Evolutionary conservation across 2,113 vertebrate genomes (phyloP).

Genomic region (Petroica traversi): DNA sequence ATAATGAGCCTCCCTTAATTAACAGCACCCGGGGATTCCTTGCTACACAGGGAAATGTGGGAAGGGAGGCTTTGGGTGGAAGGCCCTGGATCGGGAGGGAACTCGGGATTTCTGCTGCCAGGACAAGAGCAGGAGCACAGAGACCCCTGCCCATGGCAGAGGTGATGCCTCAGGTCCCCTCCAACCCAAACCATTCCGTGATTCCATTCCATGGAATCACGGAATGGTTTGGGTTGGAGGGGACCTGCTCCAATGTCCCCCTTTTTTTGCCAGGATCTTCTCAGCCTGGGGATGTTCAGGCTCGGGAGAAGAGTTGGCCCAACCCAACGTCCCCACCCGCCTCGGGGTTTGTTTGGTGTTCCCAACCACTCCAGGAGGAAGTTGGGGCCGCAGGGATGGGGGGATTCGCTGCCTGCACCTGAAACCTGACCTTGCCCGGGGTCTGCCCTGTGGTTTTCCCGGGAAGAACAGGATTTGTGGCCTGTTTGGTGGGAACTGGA

Average conservation of each 20-base stretch:
- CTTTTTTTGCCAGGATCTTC: background rate
- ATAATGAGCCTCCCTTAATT: background rate
- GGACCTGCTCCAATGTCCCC: background rate
- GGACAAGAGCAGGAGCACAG: background rate
- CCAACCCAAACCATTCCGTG: background rate
- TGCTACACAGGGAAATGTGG: fast-evolving
- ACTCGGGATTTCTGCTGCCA: background rate
- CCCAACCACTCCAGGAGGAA: background rate
- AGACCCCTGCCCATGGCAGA: background rate
- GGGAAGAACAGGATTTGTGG: background rate
- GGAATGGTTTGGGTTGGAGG: no score
- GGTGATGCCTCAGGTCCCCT: background rate
- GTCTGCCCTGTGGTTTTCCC: fast-evolving
- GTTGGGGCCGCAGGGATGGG: background rate
- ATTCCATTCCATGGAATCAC: no score
- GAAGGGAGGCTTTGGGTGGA: background rate
- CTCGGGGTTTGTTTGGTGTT: background rate
- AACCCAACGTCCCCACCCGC: background rate
- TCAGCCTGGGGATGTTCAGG: background rate
- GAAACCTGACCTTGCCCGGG: background rate
- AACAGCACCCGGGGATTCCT: background rate
- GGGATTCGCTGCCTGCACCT: background rate
- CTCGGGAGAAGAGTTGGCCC: background rate
- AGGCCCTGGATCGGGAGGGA: background rate
- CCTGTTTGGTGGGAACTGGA: background rate